phyloP scores from a whole-genome alignment of 1,140 invertebrate species.

The Pantala flavescens region DNA sequence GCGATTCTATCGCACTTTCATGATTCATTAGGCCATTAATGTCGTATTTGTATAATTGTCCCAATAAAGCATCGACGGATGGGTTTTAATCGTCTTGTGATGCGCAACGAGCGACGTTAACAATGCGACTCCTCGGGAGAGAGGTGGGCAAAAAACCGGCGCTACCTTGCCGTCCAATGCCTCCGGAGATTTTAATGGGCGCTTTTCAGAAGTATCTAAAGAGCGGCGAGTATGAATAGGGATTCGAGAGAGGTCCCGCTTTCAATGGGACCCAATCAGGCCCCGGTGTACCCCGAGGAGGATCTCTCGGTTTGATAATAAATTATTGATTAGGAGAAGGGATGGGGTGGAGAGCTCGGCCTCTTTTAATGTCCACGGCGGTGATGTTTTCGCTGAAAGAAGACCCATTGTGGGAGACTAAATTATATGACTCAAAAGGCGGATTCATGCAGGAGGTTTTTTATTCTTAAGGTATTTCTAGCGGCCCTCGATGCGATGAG shows the following conservation, averaged over 20 bases:
- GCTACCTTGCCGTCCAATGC: background rate
- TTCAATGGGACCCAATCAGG: background rate
- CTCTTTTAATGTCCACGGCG: too few relatives aligned
- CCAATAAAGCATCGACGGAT: background rate
- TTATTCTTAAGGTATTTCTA: background rate
- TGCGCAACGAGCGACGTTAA: background rate
- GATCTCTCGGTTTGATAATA: background rate
- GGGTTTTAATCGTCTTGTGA: background rate
- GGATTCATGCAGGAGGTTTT: background rate
- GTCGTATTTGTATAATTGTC: too few relatives aligned
- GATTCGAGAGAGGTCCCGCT: background rate
- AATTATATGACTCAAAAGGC: background rate
- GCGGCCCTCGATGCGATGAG: background rate
- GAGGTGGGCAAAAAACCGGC: background rate
- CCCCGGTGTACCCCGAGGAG: background rate
- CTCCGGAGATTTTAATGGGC: background rate
- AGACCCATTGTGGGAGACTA: background rate
- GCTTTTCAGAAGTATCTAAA: background rate
- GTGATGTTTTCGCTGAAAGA: constrained; percentile 5
- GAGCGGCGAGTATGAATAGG: background rate
- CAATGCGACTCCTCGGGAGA: background rate
- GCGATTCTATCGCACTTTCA: too few relatives aligned
- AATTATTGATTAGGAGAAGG: background rate
- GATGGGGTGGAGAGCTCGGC: background rate
- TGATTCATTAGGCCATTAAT: too few relatives aligned